A percentile compares a stretch with the other conserved stretches of the same genome.
phyloP scores from a whole-genome alignment of 1,140 invertebrate genomes.

The Prorops nasuta region DNA sequence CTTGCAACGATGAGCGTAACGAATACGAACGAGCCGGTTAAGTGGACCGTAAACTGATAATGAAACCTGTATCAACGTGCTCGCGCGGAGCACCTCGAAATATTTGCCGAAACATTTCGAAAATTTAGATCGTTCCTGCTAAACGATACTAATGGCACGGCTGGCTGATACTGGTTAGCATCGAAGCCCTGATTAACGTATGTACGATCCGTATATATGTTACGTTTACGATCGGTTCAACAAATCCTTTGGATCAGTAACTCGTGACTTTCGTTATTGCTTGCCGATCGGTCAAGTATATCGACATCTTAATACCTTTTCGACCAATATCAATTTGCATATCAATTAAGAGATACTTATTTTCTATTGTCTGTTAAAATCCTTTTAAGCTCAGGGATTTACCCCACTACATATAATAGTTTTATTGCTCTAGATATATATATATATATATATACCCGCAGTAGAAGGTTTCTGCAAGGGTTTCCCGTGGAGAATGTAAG shows the following conservation, averaged over 20 bases:
- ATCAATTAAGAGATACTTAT: too few species aligned
- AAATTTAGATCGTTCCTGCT: slow-evolving; percentile 33
- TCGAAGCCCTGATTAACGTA: slow-evolving; percentile 13
- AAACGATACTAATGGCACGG: slow-evolving; percentile 35
- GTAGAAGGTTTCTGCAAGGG: too few species aligned
- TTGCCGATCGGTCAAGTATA: too few species aligned
- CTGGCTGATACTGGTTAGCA: slow-evolving; percentile 25
- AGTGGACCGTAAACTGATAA: slow-evolving; percentile 26
- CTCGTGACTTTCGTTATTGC: slow-evolving; percentile 1
- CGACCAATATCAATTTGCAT: too few species aligned
- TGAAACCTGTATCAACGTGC: slow-evolving; percentile 11
- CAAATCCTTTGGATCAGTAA: slow-evolving; percentile 9
- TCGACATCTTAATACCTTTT: too few species aligned
- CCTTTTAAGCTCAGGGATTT: too few species aligned
- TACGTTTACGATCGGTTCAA: slow-evolving; percentile 10
- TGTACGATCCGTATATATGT: too few species aligned
- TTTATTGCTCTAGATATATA: too few species aligned
- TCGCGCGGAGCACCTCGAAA: slow-evolving; percentile 24
- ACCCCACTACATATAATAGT: too few species aligned
- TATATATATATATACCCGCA: too few species aligned
- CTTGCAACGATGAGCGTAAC: slow-evolving; percentile 20
- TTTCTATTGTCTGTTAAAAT: too few species aligned
- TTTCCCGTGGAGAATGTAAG: too few species aligned
- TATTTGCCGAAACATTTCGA: slow-evolving; percentile 30
- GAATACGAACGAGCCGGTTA: slow-evolving; percentile 14